Evolutionary conservation across 2,113 vertebrate genomes (phyloP).

Genomic region (Actenoides hombroni): DNA sequence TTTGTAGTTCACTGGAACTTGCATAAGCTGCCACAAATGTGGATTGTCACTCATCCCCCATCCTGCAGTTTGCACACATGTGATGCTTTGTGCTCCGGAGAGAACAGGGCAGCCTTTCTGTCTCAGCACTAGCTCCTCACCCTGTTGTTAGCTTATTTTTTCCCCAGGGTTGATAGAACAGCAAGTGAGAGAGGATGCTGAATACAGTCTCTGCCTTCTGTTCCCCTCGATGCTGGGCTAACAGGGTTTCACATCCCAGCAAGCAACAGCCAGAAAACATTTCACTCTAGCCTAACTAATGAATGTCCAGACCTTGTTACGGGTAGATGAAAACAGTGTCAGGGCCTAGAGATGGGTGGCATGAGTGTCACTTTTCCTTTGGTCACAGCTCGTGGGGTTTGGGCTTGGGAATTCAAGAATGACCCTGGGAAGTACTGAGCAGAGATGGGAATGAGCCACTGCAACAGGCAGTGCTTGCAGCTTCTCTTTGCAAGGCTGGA

Average conservation of each 20-base stretch:
- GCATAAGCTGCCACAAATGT: not conserved
- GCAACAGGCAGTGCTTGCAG: not conserved
- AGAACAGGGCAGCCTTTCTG: not conserved
- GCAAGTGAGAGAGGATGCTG: not conserved
- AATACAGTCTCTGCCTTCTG: not conserved
- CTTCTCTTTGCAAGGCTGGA: not conserved
- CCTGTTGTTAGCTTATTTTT: not conserved
- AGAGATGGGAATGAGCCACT: not conserved
- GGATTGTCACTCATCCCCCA: not conserved
- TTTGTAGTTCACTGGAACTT: not conserved
- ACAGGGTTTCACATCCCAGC: not conserved
- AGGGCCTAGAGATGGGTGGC: not conserved
- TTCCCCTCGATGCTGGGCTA: not conserved
- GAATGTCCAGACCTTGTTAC: not conserved
- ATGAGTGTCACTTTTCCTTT: not conserved
- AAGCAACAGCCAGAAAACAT: not conserved
- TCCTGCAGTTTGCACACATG: rapidly evolving
- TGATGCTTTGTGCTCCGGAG: not conserved
- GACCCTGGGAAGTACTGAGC: not conserved
- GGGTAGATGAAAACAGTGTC: not conserved
- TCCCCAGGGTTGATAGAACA: not conserved
- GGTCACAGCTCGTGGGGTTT: not conserved
- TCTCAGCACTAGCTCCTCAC: not conserved
- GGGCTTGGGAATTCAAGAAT: not conserved
- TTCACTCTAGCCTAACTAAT: not conserved